Base-by-base conservation (phyloP, 2,797 vertebrate genomes). In the Notolepis coatsorum region DNA sequence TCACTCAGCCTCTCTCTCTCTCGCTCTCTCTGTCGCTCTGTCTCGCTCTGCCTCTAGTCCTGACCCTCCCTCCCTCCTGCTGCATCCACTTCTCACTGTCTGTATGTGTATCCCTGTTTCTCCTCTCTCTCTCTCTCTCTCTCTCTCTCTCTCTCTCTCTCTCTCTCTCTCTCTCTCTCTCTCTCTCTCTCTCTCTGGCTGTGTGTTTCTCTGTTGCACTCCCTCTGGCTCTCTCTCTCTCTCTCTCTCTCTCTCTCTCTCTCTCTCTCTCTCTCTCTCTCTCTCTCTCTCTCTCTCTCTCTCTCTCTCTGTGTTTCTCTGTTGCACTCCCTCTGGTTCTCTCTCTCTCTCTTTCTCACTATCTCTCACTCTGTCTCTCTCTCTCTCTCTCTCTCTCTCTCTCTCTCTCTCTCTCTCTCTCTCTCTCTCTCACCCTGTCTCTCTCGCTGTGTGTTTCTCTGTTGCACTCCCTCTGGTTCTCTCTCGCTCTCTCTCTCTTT, bases 341-440 rank as follows among this genome's bases (percentile, higher is more conserved):
- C 66, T 17, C 66, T 58, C 72, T 47, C 38, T 33, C 42, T 25
- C 65, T 65, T 68, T 51, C 59, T 46, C 50, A 35, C 61, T 67
- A 41, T 10, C 65, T 28, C 33, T 27, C n/a, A 39, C 56, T 25
- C 51, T 35, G 33, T 27, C 50, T 21, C 37, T n/a, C 28, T 13
- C 10, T 62, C 21, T 65, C 25, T 53, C 7, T 52, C 8, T 56
- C 5, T 71, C 65, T 77, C 85, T 80, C 76, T 86, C 64, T 80
- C 81, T 77, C 81, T 55, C 76, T 73, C 71, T 84, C 74, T 57
- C 80, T 84, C 69, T 20, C 77, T 61, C 82, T 80, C 68, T 65
- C 79, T 73, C 72, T 52, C 75, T 68, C 76, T 84, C 78, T 53
- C 56, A 53, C 38, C 48, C 53, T 41, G n/a, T n/a, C n/a, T n/a